Evolutionary conservation across 2,888 invertebrate genomes (phyloP).

Genomic region (Acanthosepion esculentum): DNA sequence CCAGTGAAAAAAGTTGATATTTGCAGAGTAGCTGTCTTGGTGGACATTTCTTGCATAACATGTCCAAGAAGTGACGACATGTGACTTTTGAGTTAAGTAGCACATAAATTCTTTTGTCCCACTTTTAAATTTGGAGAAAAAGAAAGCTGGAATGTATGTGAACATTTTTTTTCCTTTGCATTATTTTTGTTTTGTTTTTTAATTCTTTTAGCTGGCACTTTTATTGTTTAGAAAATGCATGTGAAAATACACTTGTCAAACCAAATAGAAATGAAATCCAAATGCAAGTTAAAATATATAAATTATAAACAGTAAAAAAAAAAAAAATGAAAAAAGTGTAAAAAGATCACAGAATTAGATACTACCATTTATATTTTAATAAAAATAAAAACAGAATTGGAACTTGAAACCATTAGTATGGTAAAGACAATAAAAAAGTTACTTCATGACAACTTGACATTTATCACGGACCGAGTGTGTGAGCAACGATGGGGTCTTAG

Average conservation of each 20-base stretch:
- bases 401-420: neutral
- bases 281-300: neutral
- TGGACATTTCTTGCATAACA: neutral
- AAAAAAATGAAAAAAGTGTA: neutral
- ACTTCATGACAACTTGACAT: slow-evolving; percentile 21
- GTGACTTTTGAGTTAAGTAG: neutral
- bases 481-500: no score
- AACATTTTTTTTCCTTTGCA: neutral
- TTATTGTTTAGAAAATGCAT: neutral
- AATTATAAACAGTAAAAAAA: neutral
- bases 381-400: neutral
- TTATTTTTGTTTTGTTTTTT: neutral
- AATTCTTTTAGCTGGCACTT: neutral
- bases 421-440: neutral
- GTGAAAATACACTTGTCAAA: neutral
- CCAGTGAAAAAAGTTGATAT: neutral
- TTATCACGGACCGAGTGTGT: neutral
- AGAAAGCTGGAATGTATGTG: neutral
- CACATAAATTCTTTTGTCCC: neutral
- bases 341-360: slow-evolving; percentile 3
- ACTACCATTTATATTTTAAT: neutral
- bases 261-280: neutral
- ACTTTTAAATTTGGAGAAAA: neutral
- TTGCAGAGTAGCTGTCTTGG: neutral
- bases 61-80: neutral